These are phyloP conservation scores for Malacoctenus gilli DNA, from an alignment of 2,797 vertebrate species.

Conservation along the genomic window DNA sequence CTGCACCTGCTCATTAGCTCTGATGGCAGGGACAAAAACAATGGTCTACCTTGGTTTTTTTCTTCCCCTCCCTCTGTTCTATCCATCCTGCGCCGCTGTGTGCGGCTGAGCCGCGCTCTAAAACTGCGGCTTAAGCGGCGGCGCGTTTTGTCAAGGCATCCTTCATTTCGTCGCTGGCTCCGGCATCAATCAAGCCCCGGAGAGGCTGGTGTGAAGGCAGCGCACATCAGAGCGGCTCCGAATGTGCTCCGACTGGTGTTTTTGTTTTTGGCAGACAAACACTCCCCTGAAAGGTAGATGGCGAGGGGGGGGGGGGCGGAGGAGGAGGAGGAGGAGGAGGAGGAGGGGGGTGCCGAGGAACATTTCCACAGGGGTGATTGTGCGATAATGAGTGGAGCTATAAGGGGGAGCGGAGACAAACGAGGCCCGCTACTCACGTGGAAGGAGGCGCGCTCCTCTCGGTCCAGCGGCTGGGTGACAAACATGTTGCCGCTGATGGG, in stretches of 20 bases:
- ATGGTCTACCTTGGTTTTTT: slow-evolving; percentile 32
- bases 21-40: slow-evolving; percentile 60
- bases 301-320: slow-evolving; percentile 5
- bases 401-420: slow-evolving; percentile 25
- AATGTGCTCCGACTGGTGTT: slow-evolving; percentile 18
- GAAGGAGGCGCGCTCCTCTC: slow-evolving; percentile 95
- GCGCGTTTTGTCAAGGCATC: slow-evolving; percentile 55
- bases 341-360: not conserved
- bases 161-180: slow-evolving; percentile 42
- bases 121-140: slow-evolving; percentile 52
- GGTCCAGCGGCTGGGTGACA: slow-evolving; percentile 94
- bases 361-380: slow-evolving; percentile 40
- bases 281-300: slow-evolving; percentile 34
- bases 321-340: slow-evolving; percentile 8
- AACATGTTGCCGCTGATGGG: slow-evolving; percentile 96
- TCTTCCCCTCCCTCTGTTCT: slow-evolving; percentile 30
- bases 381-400: slow-evolving; percentile 44
- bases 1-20: slow-evolving; percentile 71
- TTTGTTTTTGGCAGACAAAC: slow-evolving; percentile 26
- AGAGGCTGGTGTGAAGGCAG: slow-evolving; percentile 31
- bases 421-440: slow-evolving; percentile 83
- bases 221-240: slow-evolving; percentile 14
- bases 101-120: slow-evolving; percentile 46
- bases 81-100: slow-evolving; percentile 21
- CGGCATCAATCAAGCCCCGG: slow-evolving; percentile 44